Evolutionary conservation across 1,140 invertebrate species (phyloP).

Genomic region (Drosophila pallidifrons): DNA sequence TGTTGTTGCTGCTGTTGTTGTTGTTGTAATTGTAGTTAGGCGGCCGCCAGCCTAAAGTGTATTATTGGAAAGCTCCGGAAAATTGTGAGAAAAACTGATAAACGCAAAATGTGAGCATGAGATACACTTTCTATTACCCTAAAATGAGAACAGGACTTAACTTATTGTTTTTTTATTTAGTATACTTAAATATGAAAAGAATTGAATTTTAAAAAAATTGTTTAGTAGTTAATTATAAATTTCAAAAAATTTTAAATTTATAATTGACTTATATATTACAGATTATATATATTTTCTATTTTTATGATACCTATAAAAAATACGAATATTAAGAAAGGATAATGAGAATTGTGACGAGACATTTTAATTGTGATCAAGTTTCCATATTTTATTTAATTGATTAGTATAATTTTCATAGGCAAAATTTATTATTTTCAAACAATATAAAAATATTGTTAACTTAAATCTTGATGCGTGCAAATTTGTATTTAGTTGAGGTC

Average conservation of each 20-base stretch:
- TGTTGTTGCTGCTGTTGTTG: constrained; percentile 1
- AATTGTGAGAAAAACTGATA: constrained; percentile 50
- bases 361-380: too few relatives aligned
- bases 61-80: constrained; percentile 75
- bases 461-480: too few relatives aligned
- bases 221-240: background rate
- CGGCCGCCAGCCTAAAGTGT: constrained; percentile 62
- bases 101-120: background rate
- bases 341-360: too few relatives aligned
- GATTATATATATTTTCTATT: background rate
- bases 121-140: background rate
- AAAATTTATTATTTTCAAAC: too few relatives aligned
- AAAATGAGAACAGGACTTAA: background rate
- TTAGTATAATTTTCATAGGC: too few relatives aligned
- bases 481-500: too few relatives aligned
- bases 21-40: background rate
- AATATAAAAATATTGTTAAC: too few relatives aligned
- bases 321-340: too few relatives aligned
- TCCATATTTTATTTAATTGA: too few relatives aligned
- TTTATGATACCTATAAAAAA: too few relatives aligned
- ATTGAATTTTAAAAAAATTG: background rate
- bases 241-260: background rate
- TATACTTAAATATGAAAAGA: too few relatives aligned
- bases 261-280: background rate
- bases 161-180: too few relatives aligned